Evolutionary conservation across 2,797 vertebrate species (phyloP).

Genomic region (Enteromius afrohamiltoni): DNA sequence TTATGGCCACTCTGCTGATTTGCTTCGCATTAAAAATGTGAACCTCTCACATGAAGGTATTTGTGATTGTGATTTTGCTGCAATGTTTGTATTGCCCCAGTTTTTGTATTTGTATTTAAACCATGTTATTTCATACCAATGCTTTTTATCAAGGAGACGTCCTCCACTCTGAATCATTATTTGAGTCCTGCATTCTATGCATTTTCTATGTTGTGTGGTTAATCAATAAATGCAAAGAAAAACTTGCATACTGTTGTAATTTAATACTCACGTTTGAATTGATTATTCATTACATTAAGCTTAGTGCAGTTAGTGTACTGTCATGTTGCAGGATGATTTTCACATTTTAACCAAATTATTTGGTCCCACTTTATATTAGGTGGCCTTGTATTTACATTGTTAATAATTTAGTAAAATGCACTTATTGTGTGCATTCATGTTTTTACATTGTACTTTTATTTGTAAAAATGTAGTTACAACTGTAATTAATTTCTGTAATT

Average conservation of each 20-base stretch:
- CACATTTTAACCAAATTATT: background rate
- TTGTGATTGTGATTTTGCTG: constrained; percentile 58
- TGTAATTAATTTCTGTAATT: too few relatives aligned
- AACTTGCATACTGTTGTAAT: background rate
- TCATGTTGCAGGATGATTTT: background rate
- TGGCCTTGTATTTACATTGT: too few relatives aligned
- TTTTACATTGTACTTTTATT: too few relatives aligned
- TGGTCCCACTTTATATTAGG: too few relatives aligned
- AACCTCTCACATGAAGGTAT: constrained; percentile 44
- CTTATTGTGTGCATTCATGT: too few relatives aligned
- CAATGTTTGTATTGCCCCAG: constrained; percentile 66
- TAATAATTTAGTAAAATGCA: too few relatives aligned
- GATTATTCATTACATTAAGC: background rate
- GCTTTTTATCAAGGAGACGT: constrained; percentile 67
- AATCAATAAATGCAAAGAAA: constrained; percentile 12
- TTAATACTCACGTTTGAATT: background rate
- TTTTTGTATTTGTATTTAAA: constrained; percentile 72
- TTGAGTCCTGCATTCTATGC: background rate
- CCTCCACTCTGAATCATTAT: constrained; percentile 1
- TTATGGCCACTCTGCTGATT: constrained; percentile 25
- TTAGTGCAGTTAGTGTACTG: background rate
- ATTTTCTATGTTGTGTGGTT: constrained; percentile 12
- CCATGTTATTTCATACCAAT: constrained; percentile 75
- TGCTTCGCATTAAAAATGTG: constrained; percentile 27
- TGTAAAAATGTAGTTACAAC: too few relatives aligned